Conservation (phyloP, 2,113 vertebrate species). For the Coryphaenoides rupestris region DNA sequence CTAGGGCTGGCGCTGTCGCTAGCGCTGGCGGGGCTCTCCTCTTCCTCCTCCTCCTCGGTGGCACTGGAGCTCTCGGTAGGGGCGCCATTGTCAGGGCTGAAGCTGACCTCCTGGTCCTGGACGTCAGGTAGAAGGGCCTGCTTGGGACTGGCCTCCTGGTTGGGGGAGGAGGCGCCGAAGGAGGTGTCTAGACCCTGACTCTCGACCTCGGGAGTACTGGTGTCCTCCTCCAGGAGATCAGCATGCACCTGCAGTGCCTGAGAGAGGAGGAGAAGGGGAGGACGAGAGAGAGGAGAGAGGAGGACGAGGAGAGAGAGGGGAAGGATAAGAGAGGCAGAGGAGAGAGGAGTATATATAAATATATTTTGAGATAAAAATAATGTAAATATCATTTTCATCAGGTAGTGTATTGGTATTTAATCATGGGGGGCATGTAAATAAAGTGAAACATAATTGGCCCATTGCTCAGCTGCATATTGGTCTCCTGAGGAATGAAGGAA, state of each 20-base stretch:
- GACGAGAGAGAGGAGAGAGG: background rate
- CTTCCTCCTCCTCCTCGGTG: conserved; percentile 41
- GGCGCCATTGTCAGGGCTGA: conserved; percentile 21
- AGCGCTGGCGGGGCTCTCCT: conserved; percentile 20
- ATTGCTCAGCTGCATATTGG: too few relatives aligned
- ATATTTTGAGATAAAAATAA: too few relatives aligned
- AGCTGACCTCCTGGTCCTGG: conserved; percentile 19
- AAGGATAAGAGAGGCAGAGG: background rate
- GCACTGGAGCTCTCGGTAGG: conserved; percentile 36
- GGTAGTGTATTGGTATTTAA: too few relatives aligned
- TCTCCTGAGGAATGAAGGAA: too few relatives aligned
- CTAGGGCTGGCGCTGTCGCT: conserved; percentile 49
- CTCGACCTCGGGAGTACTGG: conserved; percentile 72
- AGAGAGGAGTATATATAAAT: background rate
- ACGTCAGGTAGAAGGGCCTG: conserved; percentile 41
- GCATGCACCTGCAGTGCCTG: conserved; percentile 65
- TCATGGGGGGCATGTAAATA: too few relatives aligned
- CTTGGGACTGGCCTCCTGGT: conserved; percentile 30
- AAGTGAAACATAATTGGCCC: too few relatives aligned
- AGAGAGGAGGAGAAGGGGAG: background rate
- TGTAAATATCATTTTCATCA: too few relatives aligned
- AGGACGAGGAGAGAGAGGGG: background rate
- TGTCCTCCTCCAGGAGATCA: conserved; percentile 64
- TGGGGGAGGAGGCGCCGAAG: conserved; percentile 30
- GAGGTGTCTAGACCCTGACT: conserved; percentile 60